phyloP scores from a whole-genome alignment of 2,113 vertebrate genomes.

The Sapayoa aenigma region DNA sequence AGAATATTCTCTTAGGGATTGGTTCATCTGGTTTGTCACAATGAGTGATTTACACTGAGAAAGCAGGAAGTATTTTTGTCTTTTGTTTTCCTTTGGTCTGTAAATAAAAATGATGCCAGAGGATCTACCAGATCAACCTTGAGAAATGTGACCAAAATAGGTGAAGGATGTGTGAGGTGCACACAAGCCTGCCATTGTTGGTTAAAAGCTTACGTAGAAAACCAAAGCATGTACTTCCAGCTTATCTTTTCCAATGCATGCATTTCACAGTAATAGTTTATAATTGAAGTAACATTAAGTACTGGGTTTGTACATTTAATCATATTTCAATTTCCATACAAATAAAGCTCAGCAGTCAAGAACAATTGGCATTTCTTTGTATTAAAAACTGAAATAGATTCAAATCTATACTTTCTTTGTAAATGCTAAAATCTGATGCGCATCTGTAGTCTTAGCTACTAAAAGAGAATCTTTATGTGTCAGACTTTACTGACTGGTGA shows the following conservation, averaged over 20 bases:
- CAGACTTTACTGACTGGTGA: neutral
- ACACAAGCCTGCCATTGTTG: neutral
- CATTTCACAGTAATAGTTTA: neutral
- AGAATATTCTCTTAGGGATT: neutral
- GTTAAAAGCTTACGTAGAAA: neutral
- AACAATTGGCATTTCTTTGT: neutral
- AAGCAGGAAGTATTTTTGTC: slow-evolving; percentile 5
- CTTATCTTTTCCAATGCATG: neutral
- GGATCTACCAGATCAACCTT: neutral
- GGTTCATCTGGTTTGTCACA: neutral
- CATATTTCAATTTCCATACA: slow-evolving; percentile 15
- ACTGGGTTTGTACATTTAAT: neutral
- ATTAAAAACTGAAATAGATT: neutral
- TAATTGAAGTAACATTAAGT: neutral
- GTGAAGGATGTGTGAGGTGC: neutral
- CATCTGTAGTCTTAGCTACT: neutral
- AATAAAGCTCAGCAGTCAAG: slow-evolving; percentile 12
- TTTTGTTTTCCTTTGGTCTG: slow-evolving; percentile 1
- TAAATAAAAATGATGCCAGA: neutral
- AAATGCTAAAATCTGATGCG: neutral
- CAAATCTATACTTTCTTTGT: neutral
- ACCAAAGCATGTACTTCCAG: neutral
- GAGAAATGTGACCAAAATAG: neutral
- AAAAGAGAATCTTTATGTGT: neutral
- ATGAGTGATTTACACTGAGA: neutral